Evolutionary conservation across 2,113 vertebrate genomes (phyloP), one percentile per base, ranked within the genome.

Genomic region (Procavia capensis): DNA sequence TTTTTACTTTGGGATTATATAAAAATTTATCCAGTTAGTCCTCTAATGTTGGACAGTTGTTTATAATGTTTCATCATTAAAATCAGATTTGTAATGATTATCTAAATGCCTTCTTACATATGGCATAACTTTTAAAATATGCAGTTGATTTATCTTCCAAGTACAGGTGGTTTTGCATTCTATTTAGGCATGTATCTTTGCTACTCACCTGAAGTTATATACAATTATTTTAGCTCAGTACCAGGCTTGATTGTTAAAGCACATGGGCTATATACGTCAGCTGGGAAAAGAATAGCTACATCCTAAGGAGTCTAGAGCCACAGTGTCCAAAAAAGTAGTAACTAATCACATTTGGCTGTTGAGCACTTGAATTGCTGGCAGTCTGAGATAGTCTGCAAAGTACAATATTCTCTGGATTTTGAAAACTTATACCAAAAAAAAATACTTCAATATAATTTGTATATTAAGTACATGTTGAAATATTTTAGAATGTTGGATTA

Each of bases 61-160:
- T 81, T 93, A 11, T 72, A 81, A 57, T 66, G 41, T 68, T 78
- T 92, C 24, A 68, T 54, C 80, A 93, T 81, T 93, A 47, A 81
- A 81, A 93, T 19, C 85, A 88, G 25, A 88, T 59, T 86, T 70
- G 4, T 74, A 27, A 72, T 93, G 17, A 61, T 87, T 93, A 72
- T 63, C 76, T 88, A 78, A 78, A 85, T 86, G 74, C 74, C 81
- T 81, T 63, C 25, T 88, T 74, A 87, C 25, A 72, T 81, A 64
- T 61, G 7, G 8, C 47, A 39, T 88, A 45, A 61, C 20, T 81
- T 93, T 81, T 72, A 63, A 87, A 17, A 9, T 81, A 39, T 25
- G 63, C 39, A 64, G 63, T 93, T 93, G 76, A 61, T 88, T 93
- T 93, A 74, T 36, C 64, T 81, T 54, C 54, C 41, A 79, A 50